A percentile compares a stretch with the other conserved stretches of the same genome.
Conservation (phyloP, 30 jellyfish, hydroid and myxozoan genomes). For the Rhopilema esculentum region DNA sequence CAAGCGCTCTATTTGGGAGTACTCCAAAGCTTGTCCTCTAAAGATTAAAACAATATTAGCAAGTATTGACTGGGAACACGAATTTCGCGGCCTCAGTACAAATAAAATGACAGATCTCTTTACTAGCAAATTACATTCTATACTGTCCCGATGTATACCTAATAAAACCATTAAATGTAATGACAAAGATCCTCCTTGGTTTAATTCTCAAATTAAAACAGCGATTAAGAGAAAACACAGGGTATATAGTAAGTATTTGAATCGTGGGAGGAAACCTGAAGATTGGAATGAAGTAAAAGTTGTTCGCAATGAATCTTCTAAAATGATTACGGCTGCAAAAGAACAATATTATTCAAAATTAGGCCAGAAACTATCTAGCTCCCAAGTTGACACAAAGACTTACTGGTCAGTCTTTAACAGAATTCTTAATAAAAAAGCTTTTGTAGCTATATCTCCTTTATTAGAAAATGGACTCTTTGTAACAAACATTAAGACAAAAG, state of each 20-base stretch:
- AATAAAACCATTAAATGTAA: background rate
- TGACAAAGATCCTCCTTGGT: conserved; percentile 13
- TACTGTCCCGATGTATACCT: conserved; percentile 1
- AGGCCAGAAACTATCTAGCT: conserved; percentile 7
- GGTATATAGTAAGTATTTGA: too few species aligned
- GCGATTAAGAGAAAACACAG: too few species aligned
- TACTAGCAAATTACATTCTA: too few species aligned
- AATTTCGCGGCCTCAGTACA: background rate
- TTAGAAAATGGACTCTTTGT: too few species aligned
- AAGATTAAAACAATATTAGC: too few species aligned
- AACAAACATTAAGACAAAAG: too few species aligned
- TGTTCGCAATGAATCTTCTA: background rate
- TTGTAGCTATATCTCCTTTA: conserved; percentile 53
- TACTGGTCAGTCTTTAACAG: conserved; percentile 3
- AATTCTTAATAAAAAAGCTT: conserved; percentile 3
- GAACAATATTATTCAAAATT: conserved; percentile 5
- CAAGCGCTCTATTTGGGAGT: conserved; percentile 49
- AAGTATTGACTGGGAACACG: background rate
- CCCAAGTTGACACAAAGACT: background rate
- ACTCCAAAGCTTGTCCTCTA: conserved; percentile 19
- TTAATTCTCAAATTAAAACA: conserved; percentile 12
- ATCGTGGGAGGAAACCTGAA: too few species aligned
- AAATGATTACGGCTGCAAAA: conserved; percentile 9
- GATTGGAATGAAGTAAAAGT: too few species aligned
- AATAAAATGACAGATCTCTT: conserved; percentile 1